Base-by-base conservation (phyloP, 2,888 invertebrate species). In the Ochropacha duplaris region DNA sequence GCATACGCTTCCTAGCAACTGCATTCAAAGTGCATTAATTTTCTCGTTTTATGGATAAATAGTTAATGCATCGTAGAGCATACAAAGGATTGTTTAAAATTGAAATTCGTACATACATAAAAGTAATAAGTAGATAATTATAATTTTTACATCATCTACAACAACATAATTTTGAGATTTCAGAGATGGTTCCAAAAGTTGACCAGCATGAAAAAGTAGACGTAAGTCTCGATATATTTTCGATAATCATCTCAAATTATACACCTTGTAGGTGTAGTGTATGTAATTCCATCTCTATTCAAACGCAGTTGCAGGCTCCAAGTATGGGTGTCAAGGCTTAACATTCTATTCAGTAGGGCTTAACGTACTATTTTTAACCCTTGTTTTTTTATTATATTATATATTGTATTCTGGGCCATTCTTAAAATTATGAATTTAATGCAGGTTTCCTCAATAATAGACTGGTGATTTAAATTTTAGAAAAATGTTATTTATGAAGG, bases 1-100 rank as follows among this genome's bases (percentile, higher is more conserved):
- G 71, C 68, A 70, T 58, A 19, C 39, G 62, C 71, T 70, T 51
- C 68, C 60, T 64, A 58, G 63, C 61, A 69, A 71, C 69, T 66
- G 61, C 58, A 59, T 56, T 66, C 52, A 55, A 59, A 64, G 64
- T 52, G 50, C 52, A 56, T 54, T 56, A 57, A 57, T 62, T n/a
- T n/a, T 19, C 16, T 19, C 9, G 19, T 19, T 39, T 39, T 39
- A 39, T 39, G 14, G 16, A 6, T 16, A 39, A 39, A n/a, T n/a
- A n/a, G n/a, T n/a, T n/a, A n/a, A 8, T 39, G 39, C 14, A 16
- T 31, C 44, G 44, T 44, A 0, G 4, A 5, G 36, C n/a, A 8
- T 19, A 44, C 44, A 44, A 19, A 44, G 6, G 44, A 44, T 44
- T 44, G 19, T 19, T 9, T 44, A 24, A 4, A 44, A 39, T 16